Conservation (phyloP, 1,140 invertebrate species). For the Microplitis demolitor region DNA sequence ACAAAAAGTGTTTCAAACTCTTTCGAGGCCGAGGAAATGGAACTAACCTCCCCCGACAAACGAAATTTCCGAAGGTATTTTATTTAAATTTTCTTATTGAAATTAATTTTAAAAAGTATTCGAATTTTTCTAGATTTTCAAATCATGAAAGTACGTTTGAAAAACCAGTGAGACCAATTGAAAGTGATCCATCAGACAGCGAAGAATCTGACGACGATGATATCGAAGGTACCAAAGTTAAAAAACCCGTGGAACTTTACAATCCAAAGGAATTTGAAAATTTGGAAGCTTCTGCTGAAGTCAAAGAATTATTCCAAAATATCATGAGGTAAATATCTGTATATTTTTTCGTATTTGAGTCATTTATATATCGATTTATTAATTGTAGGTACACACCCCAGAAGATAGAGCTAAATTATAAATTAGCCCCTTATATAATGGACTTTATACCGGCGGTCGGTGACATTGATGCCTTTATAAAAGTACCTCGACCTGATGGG, state of each 20-base stretch:
- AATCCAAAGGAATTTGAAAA: constrained; percentile 85
- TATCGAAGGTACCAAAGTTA: constrained; percentile 50
- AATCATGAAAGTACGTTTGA: constrained; percentile 36
- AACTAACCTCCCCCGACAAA: constrained; percentile 39
- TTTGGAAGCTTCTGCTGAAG: constrained; percentile 79
- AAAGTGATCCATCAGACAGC: constrained; percentile 52
- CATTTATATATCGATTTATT: neutral
- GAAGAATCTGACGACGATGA: constrained; percentile 56
- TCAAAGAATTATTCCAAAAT: constrained; percentile 92
- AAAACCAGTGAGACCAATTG: constrained; percentile 41
- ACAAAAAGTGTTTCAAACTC: constrained; percentile 30
- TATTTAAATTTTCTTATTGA: neutral
- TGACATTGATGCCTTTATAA: constrained; percentile 97
- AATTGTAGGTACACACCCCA: constrained; percentile 85
- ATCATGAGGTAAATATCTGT: constrained; percentile 76
- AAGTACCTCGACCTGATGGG: constrained; percentile 82
- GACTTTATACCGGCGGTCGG: constrained; percentile 98
- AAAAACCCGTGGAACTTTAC: constrained; percentile 69
- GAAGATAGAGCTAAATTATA: constrained; percentile 86
- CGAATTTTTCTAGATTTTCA: constrained; percentile 28
- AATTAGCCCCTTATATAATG: constrained; percentile 92
- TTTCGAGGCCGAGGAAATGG: constrained; percentile 35
- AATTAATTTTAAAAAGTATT: neutral
- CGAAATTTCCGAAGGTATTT: constrained; percentile 38
- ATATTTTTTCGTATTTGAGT: neutral